Base-by-base conservation (phyloP, 2,797 vertebrate species). In the Emys orbicularis region DNA sequence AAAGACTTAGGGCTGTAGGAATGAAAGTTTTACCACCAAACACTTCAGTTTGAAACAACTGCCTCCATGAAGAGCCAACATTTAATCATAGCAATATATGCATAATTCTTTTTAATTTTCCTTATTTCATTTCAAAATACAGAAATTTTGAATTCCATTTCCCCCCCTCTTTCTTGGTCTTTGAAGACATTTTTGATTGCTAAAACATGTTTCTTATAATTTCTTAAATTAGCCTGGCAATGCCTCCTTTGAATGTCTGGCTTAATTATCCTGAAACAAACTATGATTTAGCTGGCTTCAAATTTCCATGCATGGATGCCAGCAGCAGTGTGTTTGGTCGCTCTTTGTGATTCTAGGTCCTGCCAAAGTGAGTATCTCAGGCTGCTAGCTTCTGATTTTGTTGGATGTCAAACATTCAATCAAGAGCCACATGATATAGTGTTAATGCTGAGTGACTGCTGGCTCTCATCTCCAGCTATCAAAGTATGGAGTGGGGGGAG, bases 131-230 rank as follows among this genome's bases (percentile, higher is more conserved):
- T 94, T 95, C 72, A 93, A 95, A 94, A 74, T 52, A 5, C 3
- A 94, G 83, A 94, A 96, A n/a, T n/a, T n/a, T n/a, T n/a, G n/a
- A 81, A 56, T 37, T 50, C 68, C 31, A 77, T 91, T 90, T 95
- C 2, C 79, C 53, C 49, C 50, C 1, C 12, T 88, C 12, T 89
- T 91, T 93, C 90, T 81, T 85, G 74, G 83, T 68, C 97, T 84
- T 82, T 91, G 13, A 47, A 95, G 84, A 94, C n/a, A 47, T 61
- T 97, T 86, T 89, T 88, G 34, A 79, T 88, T 89, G 86, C 84
- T 98, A 87, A 97, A 98, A 95, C 97, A 90, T 74, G 88, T 96
- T 98, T 97, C 57, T 90, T 94, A 7, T 96, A 79, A 96, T 95
- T 95, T 96, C 94, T 97, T 94, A 93, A 93, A 86, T 95, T 96